Evolutionary conservation across 2,797 vertebrate species (phyloP).

Genomic region (Podarcis lilfordi): DNA sequence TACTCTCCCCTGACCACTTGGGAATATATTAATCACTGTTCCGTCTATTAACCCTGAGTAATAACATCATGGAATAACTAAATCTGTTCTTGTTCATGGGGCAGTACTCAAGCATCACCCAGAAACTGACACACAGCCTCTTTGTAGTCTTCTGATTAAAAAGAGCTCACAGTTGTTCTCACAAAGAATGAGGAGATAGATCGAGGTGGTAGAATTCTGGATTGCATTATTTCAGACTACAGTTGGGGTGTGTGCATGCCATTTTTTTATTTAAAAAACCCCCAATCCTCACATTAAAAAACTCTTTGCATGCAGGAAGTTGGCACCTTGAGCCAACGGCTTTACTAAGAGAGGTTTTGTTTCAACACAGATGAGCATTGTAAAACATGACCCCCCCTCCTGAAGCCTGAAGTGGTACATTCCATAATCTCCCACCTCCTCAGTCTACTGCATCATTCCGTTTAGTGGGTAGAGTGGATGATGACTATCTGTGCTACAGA

Average conservation of each 20-base stretch:
- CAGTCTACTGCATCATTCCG: background rate
- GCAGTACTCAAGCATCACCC: background rate
- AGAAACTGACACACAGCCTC: background rate
- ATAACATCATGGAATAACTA: background rate
- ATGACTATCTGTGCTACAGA: background rate
- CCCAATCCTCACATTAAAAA: background rate
- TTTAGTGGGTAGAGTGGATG: background rate
- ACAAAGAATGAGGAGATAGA: background rate
- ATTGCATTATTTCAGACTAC: background rate
- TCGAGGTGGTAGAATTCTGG: background rate
- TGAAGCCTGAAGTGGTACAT: background rate
- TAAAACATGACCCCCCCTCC: background rate
- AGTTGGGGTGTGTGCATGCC: background rate
- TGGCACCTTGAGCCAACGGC: background rate
- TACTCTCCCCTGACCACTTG: background rate
- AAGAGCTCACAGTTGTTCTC: no score
- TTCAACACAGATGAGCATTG: background rate
- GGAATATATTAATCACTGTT: background rate
- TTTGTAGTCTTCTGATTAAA: background rate
- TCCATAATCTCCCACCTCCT: background rate
- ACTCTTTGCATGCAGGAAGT: background rate
- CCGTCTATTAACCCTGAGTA: background rate
- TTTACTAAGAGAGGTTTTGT: background rate
- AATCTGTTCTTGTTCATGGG: background rate
- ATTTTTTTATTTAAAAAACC: no score